phyloP scores from a whole-genome alignment of 2,797 vertebrate genomes.

The Urocyon cinereoargenteus region DNA sequence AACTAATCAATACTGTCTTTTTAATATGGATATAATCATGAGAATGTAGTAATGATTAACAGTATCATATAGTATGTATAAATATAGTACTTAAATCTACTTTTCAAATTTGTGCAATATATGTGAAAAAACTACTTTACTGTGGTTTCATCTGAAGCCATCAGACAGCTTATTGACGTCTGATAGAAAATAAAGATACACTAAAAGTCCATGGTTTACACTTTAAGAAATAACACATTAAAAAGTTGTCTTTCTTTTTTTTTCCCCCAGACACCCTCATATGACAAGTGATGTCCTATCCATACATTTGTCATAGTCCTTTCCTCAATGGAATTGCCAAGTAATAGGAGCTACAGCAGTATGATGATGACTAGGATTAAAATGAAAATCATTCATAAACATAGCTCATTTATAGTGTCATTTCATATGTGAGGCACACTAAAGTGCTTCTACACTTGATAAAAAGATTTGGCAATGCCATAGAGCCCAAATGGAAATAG shows the following conservation, averaged over 20 bases:
- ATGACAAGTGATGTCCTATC: not conserved
- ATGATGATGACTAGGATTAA: not conserved
- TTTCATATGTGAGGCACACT: not conserved
- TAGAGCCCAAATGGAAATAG: not conserved
- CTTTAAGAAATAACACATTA: not conserved
- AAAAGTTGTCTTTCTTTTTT: not conserved
- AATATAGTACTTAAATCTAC: not conserved
- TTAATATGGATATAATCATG: not conserved
- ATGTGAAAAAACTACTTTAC: not conserved
- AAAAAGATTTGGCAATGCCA: not conserved
- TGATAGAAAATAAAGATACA: not conserved
- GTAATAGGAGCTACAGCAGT: not conserved
- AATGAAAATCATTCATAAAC: not conserved
- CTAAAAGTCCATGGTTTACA: not conserved
- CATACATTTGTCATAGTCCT: not conserved
- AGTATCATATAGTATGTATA: not conserved
- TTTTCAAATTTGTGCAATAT: not conserved
- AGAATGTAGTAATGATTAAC: not conserved
- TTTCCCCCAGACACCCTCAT: not conserved
- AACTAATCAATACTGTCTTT: not conserved
- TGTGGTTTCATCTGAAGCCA: not conserved
- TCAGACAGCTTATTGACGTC: not conserved
- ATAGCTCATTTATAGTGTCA: not conserved
- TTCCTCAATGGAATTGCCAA: not conserved
- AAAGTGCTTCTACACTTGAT: not conserved